These are phyloP conservation scores for Plagodis pulveraria DNA, from an alignment of 2,888 invertebrate species.

Conservation along the genomic window DNA sequence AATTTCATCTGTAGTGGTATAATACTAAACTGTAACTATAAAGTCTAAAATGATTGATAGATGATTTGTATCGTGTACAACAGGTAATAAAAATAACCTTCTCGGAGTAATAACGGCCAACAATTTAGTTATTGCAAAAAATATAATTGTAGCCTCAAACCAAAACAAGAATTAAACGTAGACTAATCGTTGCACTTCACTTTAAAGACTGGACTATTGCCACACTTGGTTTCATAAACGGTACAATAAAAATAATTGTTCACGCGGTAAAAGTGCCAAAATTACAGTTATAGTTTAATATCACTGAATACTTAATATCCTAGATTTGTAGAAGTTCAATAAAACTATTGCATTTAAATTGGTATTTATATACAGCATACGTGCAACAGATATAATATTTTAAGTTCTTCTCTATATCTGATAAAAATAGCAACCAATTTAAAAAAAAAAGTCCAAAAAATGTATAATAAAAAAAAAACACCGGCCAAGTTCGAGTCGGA, in stretches of 20 bases:
- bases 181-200: slow-evolving; percentile 20
- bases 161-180: slow-evolving; percentile 22
- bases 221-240: slow-evolving; percentile 12
- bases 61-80: slow-evolving; percentile 22
- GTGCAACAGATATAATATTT: too few relatives aligned
- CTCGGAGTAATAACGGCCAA: slow-evolving; percentile 22
- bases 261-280: slow-evolving; percentile 14
- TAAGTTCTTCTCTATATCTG: too few relatives aligned
- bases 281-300: slow-evolving; percentile 13
- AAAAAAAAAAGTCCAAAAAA: too few relatives aligned
- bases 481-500: too few relatives aligned
- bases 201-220: slow-evolving; percentile 18
- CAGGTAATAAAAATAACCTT: slow-evolving; percentile 24
- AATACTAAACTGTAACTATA: too few relatives aligned
- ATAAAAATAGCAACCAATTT: too few relatives aligned
- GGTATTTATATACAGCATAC: too few relatives aligned
- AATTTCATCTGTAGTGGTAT: too few relatives aligned
- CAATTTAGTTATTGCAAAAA: slow-evolving; percentile 29
- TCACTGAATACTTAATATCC: not conserved
- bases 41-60: slow-evolving; percentile 12
- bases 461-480: too few relatives aligned
- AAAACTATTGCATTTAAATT: too few relatives aligned
- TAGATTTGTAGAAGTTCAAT: too few relatives aligned
- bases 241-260: slow-evolving; percentile 22
- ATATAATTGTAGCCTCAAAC: slow-evolving; percentile 31